Evolutionary conservation across 2,797 vertebrate species (phyloP).

Genomic region (Botia almorhae): DNA sequence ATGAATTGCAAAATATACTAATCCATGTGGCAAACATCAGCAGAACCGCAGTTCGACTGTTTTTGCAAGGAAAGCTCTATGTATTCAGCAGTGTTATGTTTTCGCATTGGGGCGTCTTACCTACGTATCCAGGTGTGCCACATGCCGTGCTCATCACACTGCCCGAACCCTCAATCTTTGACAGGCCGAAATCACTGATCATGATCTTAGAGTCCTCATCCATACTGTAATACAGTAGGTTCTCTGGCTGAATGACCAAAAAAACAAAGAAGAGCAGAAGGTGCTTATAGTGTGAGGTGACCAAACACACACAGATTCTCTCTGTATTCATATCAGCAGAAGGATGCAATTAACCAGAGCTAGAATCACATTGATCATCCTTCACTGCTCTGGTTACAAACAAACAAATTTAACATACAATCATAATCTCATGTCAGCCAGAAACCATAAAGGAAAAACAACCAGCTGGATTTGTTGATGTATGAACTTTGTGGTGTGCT

Average conservation of each 20-base stretch:
- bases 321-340: conserved; percentile 10
- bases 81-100: not conserved
- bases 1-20: too few relatives aligned
- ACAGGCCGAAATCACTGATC: conserved; percentile 97
- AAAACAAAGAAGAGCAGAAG: not conserved
- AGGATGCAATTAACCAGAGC: conserved; percentile 50
- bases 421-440: too few relatives aligned
- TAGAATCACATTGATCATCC: conserved; percentile 52
- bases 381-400: conserved; percentile 1
- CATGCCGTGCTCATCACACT: conserved; percentile 96
- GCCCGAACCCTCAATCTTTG: conserved; percentile 91
- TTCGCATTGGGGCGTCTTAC: conserved; percentile 70
- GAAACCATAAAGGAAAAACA: too few relatives aligned
- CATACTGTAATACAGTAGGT: conserved; percentile 95
- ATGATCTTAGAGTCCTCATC: conserved; percentile 98
- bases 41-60: not conserved
- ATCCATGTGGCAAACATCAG: too few relatives aligned
- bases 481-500: too few relatives aligned
- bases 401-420: too few relatives aligned
- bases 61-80: not conserved
- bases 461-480: too few relatives aligned
- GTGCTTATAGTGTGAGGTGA: not conserved
- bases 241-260: conserved; percentile 91
- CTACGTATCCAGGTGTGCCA: conserved; percentile 95
- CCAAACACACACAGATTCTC: too few relatives aligned